phyloP scores from a whole-genome alignment of 1,140 invertebrate genomes.

The Drosophila trapezifrons region DNA sequence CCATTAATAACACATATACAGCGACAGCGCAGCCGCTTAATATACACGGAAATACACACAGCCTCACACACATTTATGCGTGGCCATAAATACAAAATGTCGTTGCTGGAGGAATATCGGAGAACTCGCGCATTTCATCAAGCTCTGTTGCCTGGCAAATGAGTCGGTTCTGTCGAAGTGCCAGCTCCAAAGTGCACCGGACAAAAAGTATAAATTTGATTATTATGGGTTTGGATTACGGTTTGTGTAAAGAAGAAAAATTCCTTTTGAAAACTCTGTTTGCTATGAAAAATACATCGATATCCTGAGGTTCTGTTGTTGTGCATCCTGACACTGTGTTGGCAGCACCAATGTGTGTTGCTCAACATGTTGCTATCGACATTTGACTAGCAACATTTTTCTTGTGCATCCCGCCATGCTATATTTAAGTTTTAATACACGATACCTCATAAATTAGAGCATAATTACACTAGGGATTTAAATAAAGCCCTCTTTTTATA shows the following conservation, averaged over 20 bases:
- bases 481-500: too few relatives aligned
- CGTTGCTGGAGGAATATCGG: conserved; percentile 37
- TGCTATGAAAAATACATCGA: too few relatives aligned
- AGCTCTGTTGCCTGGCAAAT: conserved; percentile 48
- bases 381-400: background rate
- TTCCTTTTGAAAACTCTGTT: too few relatives aligned
- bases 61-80: conserved; percentile 5
- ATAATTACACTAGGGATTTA: too few relatives aligned
- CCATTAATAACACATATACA: conserved; percentile 61
- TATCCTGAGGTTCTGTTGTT: too few relatives aligned
- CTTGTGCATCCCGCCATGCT: background rate
- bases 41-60: conserved; percentile 16
- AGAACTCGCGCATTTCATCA: conserved; percentile 42
- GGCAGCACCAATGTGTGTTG: too few relatives aligned
- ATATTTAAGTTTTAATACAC: background rate
- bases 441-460: background rate
- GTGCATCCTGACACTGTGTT: background rate
- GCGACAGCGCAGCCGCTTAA: conserved; percentile 20
- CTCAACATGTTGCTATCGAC: background rate
- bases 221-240: too few relatives aligned
- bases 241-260: too few relatives aligned
- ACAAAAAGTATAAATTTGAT: background rate
- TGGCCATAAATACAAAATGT: conserved; percentile 57
- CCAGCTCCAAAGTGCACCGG: conserved; percentile 3
- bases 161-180: conserved; percentile 29